Conservation (phyloP, 2,797 vertebrate species). For the Fringilla coelebs region DNA sequence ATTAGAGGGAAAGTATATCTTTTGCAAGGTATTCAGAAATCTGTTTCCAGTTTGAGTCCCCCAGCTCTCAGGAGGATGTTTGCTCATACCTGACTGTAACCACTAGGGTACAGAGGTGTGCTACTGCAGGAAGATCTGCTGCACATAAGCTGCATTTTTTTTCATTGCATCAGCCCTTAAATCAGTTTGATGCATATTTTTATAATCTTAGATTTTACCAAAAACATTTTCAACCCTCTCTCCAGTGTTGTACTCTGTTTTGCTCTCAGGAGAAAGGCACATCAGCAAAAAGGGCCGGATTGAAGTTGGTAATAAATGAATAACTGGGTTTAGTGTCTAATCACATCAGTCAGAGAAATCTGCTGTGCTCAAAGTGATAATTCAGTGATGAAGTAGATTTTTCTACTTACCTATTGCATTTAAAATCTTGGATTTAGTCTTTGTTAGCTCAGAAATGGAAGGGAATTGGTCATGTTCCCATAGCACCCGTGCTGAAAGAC, state of each 20-base stretch:
- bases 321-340: background rate
- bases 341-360: background rate
- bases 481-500: conserved; percentile 14
- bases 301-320: background rate
- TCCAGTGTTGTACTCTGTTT: rapidly evolving
- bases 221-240: background rate
- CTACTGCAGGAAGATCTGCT: background rate
- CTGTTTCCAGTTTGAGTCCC: background rate
- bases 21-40: background rate
- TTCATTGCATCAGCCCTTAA: background rate
- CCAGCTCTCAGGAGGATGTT: background rate
- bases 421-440: background rate
- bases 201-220: background rate
- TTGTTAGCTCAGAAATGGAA: background rate
- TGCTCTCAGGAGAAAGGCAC: background rate
- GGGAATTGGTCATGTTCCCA: background rate
- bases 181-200: background rate
- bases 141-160: background rate
- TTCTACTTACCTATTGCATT: conserved; percentile 22
- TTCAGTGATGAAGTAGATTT: background rate
- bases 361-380: background rate
- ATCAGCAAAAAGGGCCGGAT: background rate
- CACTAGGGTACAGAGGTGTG: conserved; percentile 10
- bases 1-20: background rate
- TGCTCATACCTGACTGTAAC: background rate